Evolutionary conservation across 2,113 vertebrate genomes (phyloP), one percentile per base, ranked within the genome.

Genomic region (Aegithalos caudatus): DNA sequence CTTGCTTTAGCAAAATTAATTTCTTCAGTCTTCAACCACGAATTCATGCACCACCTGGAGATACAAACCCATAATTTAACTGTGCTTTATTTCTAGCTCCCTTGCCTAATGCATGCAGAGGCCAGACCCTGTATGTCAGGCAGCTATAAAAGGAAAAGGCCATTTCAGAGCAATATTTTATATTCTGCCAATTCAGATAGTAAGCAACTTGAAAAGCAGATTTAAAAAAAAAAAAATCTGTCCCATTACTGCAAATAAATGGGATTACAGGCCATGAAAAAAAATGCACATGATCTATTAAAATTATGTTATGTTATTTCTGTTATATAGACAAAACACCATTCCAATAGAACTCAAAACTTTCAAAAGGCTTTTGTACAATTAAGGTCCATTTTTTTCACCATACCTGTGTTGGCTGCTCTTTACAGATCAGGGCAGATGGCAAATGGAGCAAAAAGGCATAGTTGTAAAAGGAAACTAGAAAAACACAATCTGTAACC

Each of bases 1-100:
- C 93, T 90, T 94, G 74, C 91, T 95, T 96, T 93, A 95, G 87
- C 54, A 96, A 95, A 97, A 94, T 79, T 86, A 97, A 95, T 95
- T 90, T 94, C 91, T 96, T 90, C 86, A 87, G 93, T 90, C 80
- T 95, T 91, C 74, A 90, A 72, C 90, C 76, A 81, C 1, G 3
- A 96, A 97, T 97, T 94, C 95, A 94, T 8, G 24, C 88, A 94
- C 89, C 94, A 95, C 91, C 92, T 91, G 87, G 71, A 95, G 94
- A 94, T 81, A 84, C 88, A 96, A 95, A 92, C 37, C 94, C 71
- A 14, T 74, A 90, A 95, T 82, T 85, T 96, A 95, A 91, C 62
- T 95, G 88, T n/a, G 84, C 66, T 83, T 38, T 37, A 89, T 93
- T 94, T 93, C 82, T 25, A 77, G 54, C 60, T 95, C 29, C 74